Base-by-base conservation (phyloP, 1,140 invertebrate species). In the Hermetia illucens region DNA sequence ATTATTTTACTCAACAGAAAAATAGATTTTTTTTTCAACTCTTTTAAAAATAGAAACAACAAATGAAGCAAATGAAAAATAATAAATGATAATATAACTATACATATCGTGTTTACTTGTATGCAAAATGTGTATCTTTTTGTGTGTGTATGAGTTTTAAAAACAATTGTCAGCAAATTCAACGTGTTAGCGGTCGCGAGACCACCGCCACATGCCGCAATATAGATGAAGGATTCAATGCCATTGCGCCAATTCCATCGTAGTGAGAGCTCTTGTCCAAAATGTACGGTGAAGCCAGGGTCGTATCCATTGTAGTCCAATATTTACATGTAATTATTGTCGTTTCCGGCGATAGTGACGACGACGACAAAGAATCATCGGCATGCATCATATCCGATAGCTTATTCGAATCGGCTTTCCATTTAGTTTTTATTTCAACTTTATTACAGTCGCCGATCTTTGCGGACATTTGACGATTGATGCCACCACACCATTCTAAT, bases 311-410 rank as follows among this genome's bases (percentile, higher is more conserved):
- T 13, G 42, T 43, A 9, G 43, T 42, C 43, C 43, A 47, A 39
- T 47, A 47, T 39, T 47, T 42, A 21, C 43, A 44, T 8, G 45
- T 45, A 10, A 47, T 44, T 21, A 47, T 47, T 9, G 45, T 47
- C 15, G 44, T 37, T 29, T 13, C 15, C 4, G 12, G 15, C 16
- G 15, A 9, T 33, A 33, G 8, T 16, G 32, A n/a, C 12, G 32
- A 10, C 8, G 32, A 16, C 8, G 15, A 22, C 21, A 13, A 25
- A 25, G 24, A 25, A 8, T 8, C n/a, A 25, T 25, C 24, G n/a
- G 13, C 10, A 5, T 32, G 30, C 10, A 32, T 32, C 30, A 17
- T 32, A n/a, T n/a, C n/a, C n/a, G n/a, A n/a, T n/a, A n/a, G n/a
- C n/a, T 32, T 32, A 32, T 6, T 17, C 9, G 17, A 32, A 17